phyloP scores from a whole-genome alignment of 2,888 invertebrate species.

The Hoplodrina blanda region DNA sequence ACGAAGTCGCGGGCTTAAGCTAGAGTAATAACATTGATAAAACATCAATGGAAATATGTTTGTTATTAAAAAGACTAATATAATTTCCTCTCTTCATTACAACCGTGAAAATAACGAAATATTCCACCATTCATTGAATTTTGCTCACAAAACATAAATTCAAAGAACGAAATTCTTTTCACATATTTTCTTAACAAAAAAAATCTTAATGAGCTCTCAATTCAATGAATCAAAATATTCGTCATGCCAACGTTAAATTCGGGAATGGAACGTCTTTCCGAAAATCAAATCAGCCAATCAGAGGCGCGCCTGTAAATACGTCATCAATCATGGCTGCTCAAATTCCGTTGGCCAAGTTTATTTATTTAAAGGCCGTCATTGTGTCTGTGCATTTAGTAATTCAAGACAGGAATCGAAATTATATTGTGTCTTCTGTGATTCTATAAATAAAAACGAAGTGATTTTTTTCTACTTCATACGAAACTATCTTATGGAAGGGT shows the following conservation, averaged over 20 bases:
- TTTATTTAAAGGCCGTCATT: slow-evolving; percentile 52
- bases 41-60: background rate
- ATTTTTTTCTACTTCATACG: background rate
- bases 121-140: slow-evolving; percentile 55
- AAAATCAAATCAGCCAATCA: slow-evolving; percentile 84
- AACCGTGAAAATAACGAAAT: slow-evolving; percentile 47
- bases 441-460: background rate
- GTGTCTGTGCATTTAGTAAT: slow-evolving; percentile 48
- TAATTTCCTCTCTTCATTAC: slow-evolving; percentile 18
- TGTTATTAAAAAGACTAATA: background rate
- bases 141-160: slow-evolving; percentile 53
- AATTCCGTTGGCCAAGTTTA: slow-evolving; percentile 48
- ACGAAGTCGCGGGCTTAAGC: too few relatives aligned
- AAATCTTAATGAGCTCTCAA: slow-evolving; percentile 65
- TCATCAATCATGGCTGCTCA: slow-evolving; percentile 76
- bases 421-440: background rate
- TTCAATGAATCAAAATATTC: slow-evolving; percentile 73
- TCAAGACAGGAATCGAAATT: slow-evolving; percentile 43
- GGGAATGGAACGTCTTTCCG: slow-evolving; percentile 71
- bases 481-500: too few relatives aligned
- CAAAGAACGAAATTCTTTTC: slow-evolving; percentile 60
- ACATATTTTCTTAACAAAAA: slow-evolving; percentile 63
- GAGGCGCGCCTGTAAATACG: slow-evolving; percentile 73
- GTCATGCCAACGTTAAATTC: slow-evolving; percentile 71
- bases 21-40: too few relatives aligned